phyloP scores from a whole-genome alignment of 2,797 vertebrate species.

The Benthosema pterotum region DNA sequence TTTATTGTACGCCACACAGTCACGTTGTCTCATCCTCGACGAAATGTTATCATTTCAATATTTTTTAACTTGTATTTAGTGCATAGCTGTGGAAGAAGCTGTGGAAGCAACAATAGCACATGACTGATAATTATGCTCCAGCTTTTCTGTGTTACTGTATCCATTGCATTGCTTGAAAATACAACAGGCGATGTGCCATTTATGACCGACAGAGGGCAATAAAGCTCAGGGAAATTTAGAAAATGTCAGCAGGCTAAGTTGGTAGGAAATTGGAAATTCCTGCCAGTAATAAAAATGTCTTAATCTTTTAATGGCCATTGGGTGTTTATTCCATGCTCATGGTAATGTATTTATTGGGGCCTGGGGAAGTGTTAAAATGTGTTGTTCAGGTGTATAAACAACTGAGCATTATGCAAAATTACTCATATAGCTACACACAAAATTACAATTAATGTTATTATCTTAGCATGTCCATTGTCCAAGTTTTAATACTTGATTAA shows the following conservation, averaged over 20 bases:
- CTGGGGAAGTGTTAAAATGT: no score
- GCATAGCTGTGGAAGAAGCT: background rate
- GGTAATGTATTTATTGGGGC: background rate
- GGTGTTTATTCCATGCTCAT: background rate
- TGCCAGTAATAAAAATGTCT: background rate
- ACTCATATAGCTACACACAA: no score
- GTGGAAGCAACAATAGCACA: no score
- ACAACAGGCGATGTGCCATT: background rate
- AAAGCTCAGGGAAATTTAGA: slow-evolving; percentile 12
- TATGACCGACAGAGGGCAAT: slow-evolving; percentile 53
- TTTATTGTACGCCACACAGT: slow-evolving; percentile 18
- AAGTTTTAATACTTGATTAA: no score
- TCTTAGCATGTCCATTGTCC: no score
- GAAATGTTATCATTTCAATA: background rate
- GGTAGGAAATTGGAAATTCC: no score
- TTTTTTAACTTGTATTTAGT: background rate
- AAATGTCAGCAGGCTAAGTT: no score
- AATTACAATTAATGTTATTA: no score
- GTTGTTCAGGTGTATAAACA: no score
- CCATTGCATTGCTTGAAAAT: no score
- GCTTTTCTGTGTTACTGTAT: background rate
- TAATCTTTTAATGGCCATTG: background rate
- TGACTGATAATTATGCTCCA: slow-evolving; percentile 14
- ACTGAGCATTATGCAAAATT: no score
- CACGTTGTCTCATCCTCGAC: slow-evolving; percentile 7